A percentile compares a stretch with the other conserved stretches of the same genome.
Evolutionary conservation across 2,888 invertebrate species (phyloP).

Genomic region (Apotomis betuletana): DNA sequence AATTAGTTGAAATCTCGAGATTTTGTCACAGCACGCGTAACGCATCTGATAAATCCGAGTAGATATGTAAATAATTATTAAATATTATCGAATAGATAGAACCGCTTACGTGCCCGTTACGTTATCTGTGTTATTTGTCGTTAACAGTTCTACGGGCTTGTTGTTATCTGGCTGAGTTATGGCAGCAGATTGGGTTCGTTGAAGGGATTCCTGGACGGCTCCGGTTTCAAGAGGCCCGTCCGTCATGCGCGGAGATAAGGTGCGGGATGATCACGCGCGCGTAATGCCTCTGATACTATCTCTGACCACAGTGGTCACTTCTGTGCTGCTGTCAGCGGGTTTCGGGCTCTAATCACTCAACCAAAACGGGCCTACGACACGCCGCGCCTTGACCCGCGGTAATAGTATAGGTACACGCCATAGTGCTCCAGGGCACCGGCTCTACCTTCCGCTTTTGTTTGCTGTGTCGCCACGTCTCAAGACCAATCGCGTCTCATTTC

Average conservation of each 20-base stretch:
- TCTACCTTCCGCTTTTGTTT: too few relatives aligned
- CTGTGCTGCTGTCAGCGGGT: constrained; percentile 15
- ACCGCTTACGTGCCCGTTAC: constrained; percentile 78
- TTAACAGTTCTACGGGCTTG: constrained; percentile 71
- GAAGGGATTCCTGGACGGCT: constrained; percentile 61
- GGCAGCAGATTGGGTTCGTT: constrained; percentile 56
- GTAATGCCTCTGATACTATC: constrained; percentile 42
- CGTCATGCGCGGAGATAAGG: constrained; percentile 51
- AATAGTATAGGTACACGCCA: too few relatives aligned
- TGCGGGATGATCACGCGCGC: constrained; percentile 49
- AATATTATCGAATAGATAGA: constrained; percentile 80
- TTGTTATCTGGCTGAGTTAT: constrained; percentile 79
- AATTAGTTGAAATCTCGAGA: constrained; percentile 64
- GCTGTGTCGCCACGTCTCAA: too few relatives aligned
- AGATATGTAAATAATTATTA: constrained; percentile 79
- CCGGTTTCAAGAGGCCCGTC: constrained; percentile 66
- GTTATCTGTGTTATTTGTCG: constrained; percentile 81
- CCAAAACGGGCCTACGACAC: too few relatives aligned
- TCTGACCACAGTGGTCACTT: background rate
- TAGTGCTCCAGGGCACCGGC: too few relatives aligned
- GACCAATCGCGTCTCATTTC: too few relatives aligned
- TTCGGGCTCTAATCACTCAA: constrained; percentile 1
- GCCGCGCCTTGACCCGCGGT: too few relatives aligned
- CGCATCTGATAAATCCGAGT: constrained; percentile 72
- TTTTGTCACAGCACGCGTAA: constrained; percentile 67